These are phyloP conservation scores for Andricus grossulariae DNA, from an alignment of 1,140 invertebrate genomes.

Conservation along the genomic window DNA sequence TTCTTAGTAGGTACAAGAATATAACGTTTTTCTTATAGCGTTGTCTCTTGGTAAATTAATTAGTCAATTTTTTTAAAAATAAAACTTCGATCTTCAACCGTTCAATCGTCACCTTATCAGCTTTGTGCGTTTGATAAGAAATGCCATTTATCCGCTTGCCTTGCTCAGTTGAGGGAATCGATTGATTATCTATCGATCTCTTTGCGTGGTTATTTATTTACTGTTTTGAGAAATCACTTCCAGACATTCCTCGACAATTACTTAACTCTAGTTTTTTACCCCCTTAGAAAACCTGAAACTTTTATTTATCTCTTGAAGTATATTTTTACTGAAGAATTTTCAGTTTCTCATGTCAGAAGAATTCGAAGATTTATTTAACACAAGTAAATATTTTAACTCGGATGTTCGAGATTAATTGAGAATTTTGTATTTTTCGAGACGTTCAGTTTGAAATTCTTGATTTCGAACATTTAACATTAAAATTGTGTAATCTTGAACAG, in stretches of 20 bases:
- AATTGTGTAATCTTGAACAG: no score
- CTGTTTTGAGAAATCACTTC: constrained; percentile 5
- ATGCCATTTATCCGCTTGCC: constrained; percentile 15
- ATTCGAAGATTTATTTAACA: no score
- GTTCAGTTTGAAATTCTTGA: no score
- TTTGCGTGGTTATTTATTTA: background rate
- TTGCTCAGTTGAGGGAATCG: constrained; percentile 11
- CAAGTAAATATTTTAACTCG: no score
- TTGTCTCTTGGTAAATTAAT: background rate
- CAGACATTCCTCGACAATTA: background rate
- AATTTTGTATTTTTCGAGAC: no score
- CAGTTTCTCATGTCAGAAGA: no score
- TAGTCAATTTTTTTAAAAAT: background rate
- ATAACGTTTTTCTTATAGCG: background rate
- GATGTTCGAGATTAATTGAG: no score
- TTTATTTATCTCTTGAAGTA: no score
- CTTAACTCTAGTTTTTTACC: background rate
- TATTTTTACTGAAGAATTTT: no score
- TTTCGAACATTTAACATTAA: no score
- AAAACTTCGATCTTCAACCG: constrained; percentile 23
- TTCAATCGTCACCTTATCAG: constrained; percentile 6
- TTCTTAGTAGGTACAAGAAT: no score
- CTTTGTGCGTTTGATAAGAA: constrained; percentile 13
- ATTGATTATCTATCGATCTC: constrained; percentile 22
- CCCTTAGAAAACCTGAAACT: no score